These are phyloP conservation scores for Synanthedon formicaeformis DNA, from an alignment of 2,888 invertebrate species.

Conservation along the genomic window DNA sequence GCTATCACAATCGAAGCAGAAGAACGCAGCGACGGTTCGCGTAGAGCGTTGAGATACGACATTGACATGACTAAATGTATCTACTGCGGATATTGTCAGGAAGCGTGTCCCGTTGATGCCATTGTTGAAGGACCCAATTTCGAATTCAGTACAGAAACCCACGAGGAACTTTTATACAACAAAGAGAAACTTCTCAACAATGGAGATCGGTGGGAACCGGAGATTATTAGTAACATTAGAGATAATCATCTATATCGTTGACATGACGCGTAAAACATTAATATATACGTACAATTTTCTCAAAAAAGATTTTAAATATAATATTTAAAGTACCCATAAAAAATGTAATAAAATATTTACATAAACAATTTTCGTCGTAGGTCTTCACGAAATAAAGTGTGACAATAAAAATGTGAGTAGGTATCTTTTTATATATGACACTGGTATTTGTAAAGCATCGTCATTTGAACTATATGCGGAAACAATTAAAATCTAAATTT, in stretches of 20 bases:
- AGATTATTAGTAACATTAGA: constrained; percentile 91
- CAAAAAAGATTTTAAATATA: too few species aligned
- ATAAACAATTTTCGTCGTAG: too few species aligned
- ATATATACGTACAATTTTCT: background rate
- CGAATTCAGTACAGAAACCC: constrained; percentile 97
- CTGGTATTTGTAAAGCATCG: too few species aligned
- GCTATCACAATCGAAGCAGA: constrained; percentile 99
- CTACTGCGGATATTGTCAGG: constrained; percentile 99
- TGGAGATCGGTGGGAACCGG: constrained; percentile 99
- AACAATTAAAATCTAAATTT: too few species aligned
- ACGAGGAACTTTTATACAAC: constrained; percentile 97
- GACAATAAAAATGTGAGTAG: too few species aligned
- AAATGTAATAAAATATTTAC: background rate
- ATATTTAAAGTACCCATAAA: background rate
- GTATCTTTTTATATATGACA: too few species aligned
- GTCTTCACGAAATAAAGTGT: too few species aligned
- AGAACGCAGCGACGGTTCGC: constrained; percentile 92
- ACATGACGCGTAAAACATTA: background rate
- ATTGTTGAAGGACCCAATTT: constrained; percentile 99
- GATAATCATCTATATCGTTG: constrained; percentile 54
- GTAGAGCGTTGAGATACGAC: constrained; percentile 96
- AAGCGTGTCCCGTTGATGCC: constrained; percentile 97
- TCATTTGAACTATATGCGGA: too few species aligned
- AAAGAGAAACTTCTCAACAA: constrained; percentile 97
- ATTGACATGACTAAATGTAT: constrained; percentile 98